Evolutionary conservation across 2,113 vertebrate genomes (phyloP), one percentile per base, ranked within the genome.

Genomic region (Tringa solitaria): DNA sequence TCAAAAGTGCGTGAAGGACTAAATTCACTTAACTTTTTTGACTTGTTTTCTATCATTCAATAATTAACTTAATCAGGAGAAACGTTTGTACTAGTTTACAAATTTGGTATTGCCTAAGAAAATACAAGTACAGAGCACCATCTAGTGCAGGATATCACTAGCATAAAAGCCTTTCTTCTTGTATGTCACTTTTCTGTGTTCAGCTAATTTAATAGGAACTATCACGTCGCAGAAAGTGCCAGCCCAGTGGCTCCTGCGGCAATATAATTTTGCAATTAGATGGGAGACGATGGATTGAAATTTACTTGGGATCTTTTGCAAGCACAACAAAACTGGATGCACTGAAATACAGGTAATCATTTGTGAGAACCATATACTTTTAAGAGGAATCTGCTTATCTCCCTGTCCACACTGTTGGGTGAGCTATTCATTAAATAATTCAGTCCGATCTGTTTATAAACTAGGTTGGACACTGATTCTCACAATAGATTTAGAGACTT

Each of bases 101-200:
- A 80, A 83, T 41, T 12, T 27, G 14, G 9, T 54, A 54, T 65
- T 90, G 50, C 45, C 45, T 82, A 80, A 67, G 59, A 82, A 95
- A 77, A 87, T 41, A 30, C 33, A 83, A 6, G 28, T 85, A 35
- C 67, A 95, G 92, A 88, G 87, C 95, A 96, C 92, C 68, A 82
- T 54, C 95, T 96, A 96, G 90, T 94, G 96, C 39, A 4, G 85
- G 16, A 27, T 94, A 50, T 76, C 67, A 90, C 75, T 67, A 54
- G 59, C 41, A 76, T 56, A 72, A 93, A 81, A 83, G 81, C n/a
- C 67, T 67, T 85, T 90, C 51, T 65, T 37, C 37, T 96, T 32
- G 3, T 65, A 27, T 56, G 61, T 54, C 76, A 51, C 39, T 59
- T 80, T 39, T 12, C n/a, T 35, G 30, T 37, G 11, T 83, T 85